A percentile compares a stretch with the other conserved stretches of the same genome.
These are phyloP conservation scores for Marronus borbonicus DNA, from an alignment of 2,888 invertebrate genomes.

Conservation along the genomic window DNA sequence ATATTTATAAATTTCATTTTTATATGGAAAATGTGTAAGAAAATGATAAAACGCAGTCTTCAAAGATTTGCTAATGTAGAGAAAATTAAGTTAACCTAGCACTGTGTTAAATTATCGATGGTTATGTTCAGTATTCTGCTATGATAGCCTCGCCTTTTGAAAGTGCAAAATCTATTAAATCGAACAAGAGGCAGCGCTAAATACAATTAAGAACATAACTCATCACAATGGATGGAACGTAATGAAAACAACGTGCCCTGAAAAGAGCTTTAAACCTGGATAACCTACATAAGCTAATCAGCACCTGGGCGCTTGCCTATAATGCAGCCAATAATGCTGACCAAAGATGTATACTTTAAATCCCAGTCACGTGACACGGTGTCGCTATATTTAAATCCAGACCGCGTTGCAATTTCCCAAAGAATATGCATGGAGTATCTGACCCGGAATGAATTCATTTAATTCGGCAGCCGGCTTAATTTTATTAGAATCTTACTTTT, in stretches of 20 bases:
- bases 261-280: slow-evolving; percentile 10
- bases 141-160: neutral
- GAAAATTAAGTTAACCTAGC: too few species aligned
- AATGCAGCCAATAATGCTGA: slow-evolving; percentile 35
- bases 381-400: slow-evolving; percentile 41
- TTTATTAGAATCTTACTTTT: slow-evolving; percentile 45
- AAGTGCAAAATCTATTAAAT: slow-evolving; percentile 16
- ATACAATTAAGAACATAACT: neutral
- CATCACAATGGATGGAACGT: slow-evolving; percentile 12
- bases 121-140: neutral
- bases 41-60: too few species aligned
- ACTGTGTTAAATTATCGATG: neutral
- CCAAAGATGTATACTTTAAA: slow-evolving; percentile 47
- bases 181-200: neutral
- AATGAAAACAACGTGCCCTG: slow-evolving; percentile 37
- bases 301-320: slow-evolving; percentile 7
- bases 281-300: slow-evolving; percentile 44
- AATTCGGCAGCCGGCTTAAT: slow-evolving; percentile 44
- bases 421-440: slow-evolving; percentile 46
- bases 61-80: too few species aligned
- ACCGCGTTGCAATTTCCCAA: slow-evolving; percentile 4
- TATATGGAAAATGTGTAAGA: too few species aligned
- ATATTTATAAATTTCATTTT: too few species aligned
- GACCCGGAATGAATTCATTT: slow-evolving; percentile 47
- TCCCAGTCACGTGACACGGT: slow-evolving; percentile 48